Evolutionary conservation across 2,888 invertebrate species (phyloP), one percentile per base, ranked within the genome.

Genomic region (Drosophila leonis): DNA sequence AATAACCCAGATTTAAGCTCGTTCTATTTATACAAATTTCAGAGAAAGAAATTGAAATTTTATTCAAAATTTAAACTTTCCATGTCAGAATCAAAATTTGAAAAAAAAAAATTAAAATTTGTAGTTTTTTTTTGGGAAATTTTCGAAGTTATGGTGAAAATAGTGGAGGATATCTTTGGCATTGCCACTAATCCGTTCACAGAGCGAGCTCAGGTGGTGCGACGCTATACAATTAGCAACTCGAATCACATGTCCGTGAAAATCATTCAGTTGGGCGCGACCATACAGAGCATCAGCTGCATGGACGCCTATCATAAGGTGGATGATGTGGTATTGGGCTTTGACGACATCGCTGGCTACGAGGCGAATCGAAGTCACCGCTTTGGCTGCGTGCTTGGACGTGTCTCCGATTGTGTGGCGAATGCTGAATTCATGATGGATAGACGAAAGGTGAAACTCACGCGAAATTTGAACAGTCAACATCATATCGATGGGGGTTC

Each of bases 341-440:
- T 96, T 85, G 97, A 97, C 88, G 94, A 95, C 68, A 93, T 98
- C 44, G 94, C 95, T 92, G 97, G 98, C 95, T 95, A 93, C 65
- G 65, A 27, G 94, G 93, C 65, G 96, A 24, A 84, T 51, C 89
- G 93, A 5, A 96, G 96, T 78, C 96, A 96, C 0, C 98, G 97
- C 90, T 97, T 98, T 86, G 98, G 98, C 1, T 96, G 96, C 0
- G 96, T 97, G 0, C 94, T 98, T 64, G 98, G 98, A 0, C 94
- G 98, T 55, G 96, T 97, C 18, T 97, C 97, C 0, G 98, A 98
- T 93, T 94, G 96, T 46, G 96, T 98, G 72, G 95, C 94, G 0
- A 95, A 95, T 24, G 97, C 95, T 0, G 94, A 94, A 71, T 96
- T 98, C 90, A 92, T 92, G 0, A 93, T 98, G 9, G 95, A 95